Conservation (phyloP, 1,140 invertebrate species). For the Ericerus pela region DNA sequence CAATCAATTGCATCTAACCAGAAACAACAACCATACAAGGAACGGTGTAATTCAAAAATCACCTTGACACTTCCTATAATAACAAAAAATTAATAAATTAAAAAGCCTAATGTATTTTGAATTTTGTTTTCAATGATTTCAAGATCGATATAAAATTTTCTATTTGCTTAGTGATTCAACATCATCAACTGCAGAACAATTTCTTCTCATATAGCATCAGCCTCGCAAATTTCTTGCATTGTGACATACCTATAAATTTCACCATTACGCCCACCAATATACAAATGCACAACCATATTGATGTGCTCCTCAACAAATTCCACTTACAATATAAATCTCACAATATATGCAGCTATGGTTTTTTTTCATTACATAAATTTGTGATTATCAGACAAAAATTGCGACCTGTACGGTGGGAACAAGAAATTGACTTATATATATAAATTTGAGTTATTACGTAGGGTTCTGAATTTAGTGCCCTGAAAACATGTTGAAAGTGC, state of each 20-base stretch:
- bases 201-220: constrained; percentile 83
- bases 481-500: too few relatives aligned
- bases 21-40: constrained; percentile 87
- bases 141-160: too few relatives aligned
- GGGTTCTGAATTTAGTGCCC: too few relatives aligned
- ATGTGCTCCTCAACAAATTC: constrained; percentile 96
- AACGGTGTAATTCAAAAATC: constrained; percentile 87
- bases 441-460: too few relatives aligned
- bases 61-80: constrained; percentile 58
- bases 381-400: too few relatives aligned
- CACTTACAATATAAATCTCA: constrained; percentile 87
- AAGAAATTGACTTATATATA: too few relatives aligned
- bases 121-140: too few relatives aligned
- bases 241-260: constrained; percentile 91
- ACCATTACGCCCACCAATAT: constrained; percentile 90
- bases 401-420: too few relatives aligned
- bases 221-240: constrained; percentile 84
- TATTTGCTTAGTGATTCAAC: constrained; percentile 93
- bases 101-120: too few relatives aligned
- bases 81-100: too few relatives aligned
- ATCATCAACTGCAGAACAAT: constrained; percentile 83
- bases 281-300: constrained; percentile 76
- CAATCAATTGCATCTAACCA: constrained; percentile 85
- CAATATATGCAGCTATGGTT: constrained; percentile 45
- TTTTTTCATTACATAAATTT: too few relatives aligned